These are phyloP conservation scores for Falco columbarius DNA, from an alignment of 2,797 vertebrate genomes.

Conservation along the genomic window DNA sequence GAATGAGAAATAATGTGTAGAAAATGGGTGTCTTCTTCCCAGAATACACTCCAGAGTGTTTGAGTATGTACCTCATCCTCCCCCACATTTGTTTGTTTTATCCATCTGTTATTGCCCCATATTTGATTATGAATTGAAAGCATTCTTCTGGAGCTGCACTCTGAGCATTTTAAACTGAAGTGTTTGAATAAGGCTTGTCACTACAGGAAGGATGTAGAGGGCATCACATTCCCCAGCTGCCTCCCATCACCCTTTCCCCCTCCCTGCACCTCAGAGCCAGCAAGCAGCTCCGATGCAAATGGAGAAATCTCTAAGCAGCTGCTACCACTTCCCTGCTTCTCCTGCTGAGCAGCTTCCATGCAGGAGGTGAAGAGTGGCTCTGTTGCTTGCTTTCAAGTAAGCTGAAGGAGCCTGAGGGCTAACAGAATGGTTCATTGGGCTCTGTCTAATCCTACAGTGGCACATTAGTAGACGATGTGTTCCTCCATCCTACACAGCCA, in stretches of 20 bases:
- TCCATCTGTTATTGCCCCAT: constrained; percentile 67
- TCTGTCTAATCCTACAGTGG: background rate
- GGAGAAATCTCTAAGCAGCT: background rate
- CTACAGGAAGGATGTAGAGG: constrained; percentile 67
- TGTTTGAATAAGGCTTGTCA: constrained; percentile 72
- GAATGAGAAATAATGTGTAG: constrained; percentile 30
- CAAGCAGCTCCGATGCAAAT: background rate
- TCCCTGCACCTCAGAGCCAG: constrained; percentile 30
- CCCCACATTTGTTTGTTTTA: constrained; percentile 64
- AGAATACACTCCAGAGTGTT: constrained; percentile 45
- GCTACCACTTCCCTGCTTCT: constrained; percentile 17
- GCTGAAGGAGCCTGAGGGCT: constrained; percentile 6
- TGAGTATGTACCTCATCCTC: constrained; percentile 49
- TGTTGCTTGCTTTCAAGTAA: constrained; percentile 16
- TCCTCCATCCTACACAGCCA: background rate
- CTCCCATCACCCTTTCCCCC: constrained; percentile 58
- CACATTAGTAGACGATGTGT: background rate
- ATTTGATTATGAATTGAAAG: constrained; percentile 70
- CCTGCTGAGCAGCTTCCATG: constrained; percentile 14
- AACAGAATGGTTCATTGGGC: background rate
- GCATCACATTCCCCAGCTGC: constrained; percentile 67
- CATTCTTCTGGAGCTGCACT: constrained; percentile 58
- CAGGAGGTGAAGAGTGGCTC: background rate
- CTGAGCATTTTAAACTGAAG: constrained; percentile 61
- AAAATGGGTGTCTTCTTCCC: constrained; percentile 53